Evolutionary conservation across 2,113 vertebrate genomes (phyloP).

Genomic region (Morone saxatilis): DNA sequence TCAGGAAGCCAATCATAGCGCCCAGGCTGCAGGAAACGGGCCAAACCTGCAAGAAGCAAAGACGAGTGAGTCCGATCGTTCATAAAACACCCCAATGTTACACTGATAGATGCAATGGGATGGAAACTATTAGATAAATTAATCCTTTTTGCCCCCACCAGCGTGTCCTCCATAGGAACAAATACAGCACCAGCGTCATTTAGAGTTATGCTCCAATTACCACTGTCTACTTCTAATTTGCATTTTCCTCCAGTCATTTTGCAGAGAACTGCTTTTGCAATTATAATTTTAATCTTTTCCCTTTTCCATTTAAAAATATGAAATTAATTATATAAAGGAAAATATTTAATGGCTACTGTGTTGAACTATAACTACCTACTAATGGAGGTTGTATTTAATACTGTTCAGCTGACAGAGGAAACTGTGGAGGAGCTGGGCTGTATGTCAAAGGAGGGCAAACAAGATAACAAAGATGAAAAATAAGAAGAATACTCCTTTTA

Average conservation of each 20-base stretch:
- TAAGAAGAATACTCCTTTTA: not conserved
- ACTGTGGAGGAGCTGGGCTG: not conserved
- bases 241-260: constrained; percentile 32
- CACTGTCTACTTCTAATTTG: not conserved
- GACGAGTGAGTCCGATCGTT: not conserved
- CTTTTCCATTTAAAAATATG: constrained; percentile 20
- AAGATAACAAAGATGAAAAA: not conserved
- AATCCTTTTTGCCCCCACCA: not conserved
- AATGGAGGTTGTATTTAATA: not conserved
- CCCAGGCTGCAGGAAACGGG: constrained; percentile 96
- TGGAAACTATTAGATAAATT: not conserved
- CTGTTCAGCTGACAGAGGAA: not conserved
- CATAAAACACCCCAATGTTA: not conserved
- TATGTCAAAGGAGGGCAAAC: too few species aligned
- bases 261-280: constrained; percentile 15
- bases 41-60: constrained; percentile 89
- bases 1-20: constrained; percentile 90
- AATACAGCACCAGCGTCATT: not conserved
- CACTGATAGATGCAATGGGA: not conserved
- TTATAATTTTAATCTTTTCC: constrained; percentile 28
- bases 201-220: constrained; percentile 43
- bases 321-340: constrained; percentile 8
- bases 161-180: not conserved
- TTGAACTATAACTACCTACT: not conserved
- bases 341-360: not conserved